Evolutionary conservation across 2,797 vertebrate genomes (phyloP), one percentile per base, ranked within the genome.

Genomic region (Phrynocephalus guinanensis): DNA sequence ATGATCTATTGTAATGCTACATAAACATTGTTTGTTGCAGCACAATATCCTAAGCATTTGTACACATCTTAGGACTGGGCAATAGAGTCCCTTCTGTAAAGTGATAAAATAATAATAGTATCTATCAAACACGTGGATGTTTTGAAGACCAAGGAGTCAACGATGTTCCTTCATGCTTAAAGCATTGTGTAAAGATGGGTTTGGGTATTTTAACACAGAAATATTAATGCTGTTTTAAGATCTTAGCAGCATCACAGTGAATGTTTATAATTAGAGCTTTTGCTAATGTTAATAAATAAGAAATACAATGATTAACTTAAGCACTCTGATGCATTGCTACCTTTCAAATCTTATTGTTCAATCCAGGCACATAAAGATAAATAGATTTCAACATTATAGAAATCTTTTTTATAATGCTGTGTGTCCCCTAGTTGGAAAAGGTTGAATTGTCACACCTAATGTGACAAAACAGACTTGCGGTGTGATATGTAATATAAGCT

Each of bases 241-340:
- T 90, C 79, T 48, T 91, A 91, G 86, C 84, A 92, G 80, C 68
- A 90, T 92, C 92, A 91, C 86, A 91, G 86, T 94, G 92, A 90
- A 92, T 92, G 91, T 67, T 94, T 92, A 6, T 28, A 90, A 93
- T 92, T 90, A 91, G 79, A 88, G 90, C 86, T 94, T 94, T 87
- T 91, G 78, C 84, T 88, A 85, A 83, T 87, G 24, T 66, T 89
- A 90, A 87, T 63, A 88, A 90, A 1, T 72, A 60, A 90, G 71
- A 86, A 88, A 87, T 9, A 79, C n/a, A 86, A 82, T 79, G 80
- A 72, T 86, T 63, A 82, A 82, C 5, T 63, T 80, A 91, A 91
- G 84, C 67, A 28, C 20, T 72, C 38, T 90, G 30, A 72, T 48
- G 82, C 83, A 92, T 84, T 30, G 68, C 18, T 82, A 33, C 63